Conservation (phyloP, 2,113 vertebrate genomes). For the Atrichornis clamosus region DNA sequence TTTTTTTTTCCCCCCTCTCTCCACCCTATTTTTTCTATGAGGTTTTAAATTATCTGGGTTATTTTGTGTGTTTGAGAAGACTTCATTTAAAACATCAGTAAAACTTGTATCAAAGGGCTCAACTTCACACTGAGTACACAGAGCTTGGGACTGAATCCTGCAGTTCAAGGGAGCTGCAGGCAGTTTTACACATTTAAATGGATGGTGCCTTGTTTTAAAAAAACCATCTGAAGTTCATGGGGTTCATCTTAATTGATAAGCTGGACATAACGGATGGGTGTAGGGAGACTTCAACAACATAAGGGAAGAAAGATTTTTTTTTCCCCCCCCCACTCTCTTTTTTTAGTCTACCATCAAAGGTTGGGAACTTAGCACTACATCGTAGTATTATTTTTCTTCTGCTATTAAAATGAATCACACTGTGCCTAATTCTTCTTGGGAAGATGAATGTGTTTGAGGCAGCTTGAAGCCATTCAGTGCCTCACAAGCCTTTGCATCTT, state of each 20-base stretch:
- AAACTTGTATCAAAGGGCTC: slow-evolving; percentile 68
- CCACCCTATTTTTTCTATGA: slow-evolving; percentile 16
- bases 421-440: slow-evolving; percentile 75
- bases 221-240: slow-evolving; percentile 65
- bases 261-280: slow-evolving; percentile 73
- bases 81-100: slow-evolving; percentile 70
- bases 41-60: slow-evolving; percentile 66
- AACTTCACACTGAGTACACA: slow-evolving; percentile 67
- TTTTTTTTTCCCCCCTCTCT: not conserved
- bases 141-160: slow-evolving; percentile 43
- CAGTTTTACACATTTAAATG: slow-evolving; percentile 65
- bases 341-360: slow-evolving; percentile 70
- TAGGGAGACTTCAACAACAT: slow-evolving; percentile 70
- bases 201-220: slow-evolving; percentile 66
- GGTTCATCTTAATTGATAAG: slow-evolving; percentile 76
- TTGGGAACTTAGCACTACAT: slow-evolving; percentile 69
- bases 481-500: slow-evolving; percentile 69
- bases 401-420: slow-evolving; percentile 79
- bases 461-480: slow-evolving; percentile 73
- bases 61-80: slow-evolving; percentile 59
- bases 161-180: slow-evolving; percentile 64
- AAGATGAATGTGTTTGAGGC: slow-evolving; percentile 73
- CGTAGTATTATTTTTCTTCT: slow-evolving; percentile 74
- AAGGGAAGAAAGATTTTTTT: slow-evolving; percentile 58
- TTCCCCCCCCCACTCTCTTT: not conserved